These are phyloP conservation scores for Holothuria glaberrima DNA, from an alignment of 35 echinoderm and acorn worm genomes.

Conservation along the genomic window DNA sequence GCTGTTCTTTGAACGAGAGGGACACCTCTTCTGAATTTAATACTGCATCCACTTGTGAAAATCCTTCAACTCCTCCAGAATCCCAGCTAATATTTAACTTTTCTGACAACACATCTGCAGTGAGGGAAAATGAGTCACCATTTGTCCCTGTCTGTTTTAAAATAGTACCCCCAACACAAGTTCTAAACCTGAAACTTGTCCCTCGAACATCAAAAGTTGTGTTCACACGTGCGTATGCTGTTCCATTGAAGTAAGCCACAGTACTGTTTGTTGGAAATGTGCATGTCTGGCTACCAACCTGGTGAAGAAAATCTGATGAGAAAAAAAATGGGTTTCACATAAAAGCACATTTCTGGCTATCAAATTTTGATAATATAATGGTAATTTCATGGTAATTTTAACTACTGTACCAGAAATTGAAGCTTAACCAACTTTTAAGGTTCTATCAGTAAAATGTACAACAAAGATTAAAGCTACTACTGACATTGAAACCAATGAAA, in stretches of 20 bases:
- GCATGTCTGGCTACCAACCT: background rate
- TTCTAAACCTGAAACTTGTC: conserved; percentile 66
- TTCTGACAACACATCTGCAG: background rate
- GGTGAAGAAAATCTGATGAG: background rate
- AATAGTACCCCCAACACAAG: conserved; percentile 69
- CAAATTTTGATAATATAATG: too few relatives aligned
- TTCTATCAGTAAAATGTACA: too few relatives aligned
- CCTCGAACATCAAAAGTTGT: conserved; percentile 40
- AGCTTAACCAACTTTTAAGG: too few relatives aligned
- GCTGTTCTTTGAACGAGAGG: conserved; percentile 31
- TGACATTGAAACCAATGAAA: too few relatives aligned
- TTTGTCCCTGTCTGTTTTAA: conserved; percentile 60
- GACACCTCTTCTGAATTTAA: conserved; percentile 45
- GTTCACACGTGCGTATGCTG: conserved; percentile 48
- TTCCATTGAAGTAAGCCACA: conserved; percentile 65
- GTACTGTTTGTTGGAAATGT: background rate
- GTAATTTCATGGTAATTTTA: too few relatives aligned
- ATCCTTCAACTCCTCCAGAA: background rate
- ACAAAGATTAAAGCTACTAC: too few relatives aligned
- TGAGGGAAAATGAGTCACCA: conserved; percentile 59
- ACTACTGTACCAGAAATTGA: too few relatives aligned
- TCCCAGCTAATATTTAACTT: conserved; percentile 44
- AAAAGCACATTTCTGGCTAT: too few relatives aligned
- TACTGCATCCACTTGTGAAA: background rate
- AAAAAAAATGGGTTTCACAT: background rate